Conservation (phyloP, 2,888 invertebrate species). For the Rhodophaea formosa region DNA sequence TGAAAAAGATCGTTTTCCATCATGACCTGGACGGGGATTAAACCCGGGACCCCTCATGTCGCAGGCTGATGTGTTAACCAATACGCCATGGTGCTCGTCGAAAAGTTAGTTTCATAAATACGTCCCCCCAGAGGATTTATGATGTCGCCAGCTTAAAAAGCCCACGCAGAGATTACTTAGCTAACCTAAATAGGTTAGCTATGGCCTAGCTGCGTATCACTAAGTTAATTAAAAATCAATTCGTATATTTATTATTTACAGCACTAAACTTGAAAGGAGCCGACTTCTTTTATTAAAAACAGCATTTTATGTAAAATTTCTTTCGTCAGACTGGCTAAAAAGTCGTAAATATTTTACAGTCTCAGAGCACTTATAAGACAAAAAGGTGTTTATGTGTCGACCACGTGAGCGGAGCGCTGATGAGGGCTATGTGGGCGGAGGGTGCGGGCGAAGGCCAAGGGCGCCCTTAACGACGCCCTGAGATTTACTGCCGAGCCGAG, state of each 20-base stretch:
- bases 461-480: neutral
- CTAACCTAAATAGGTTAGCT: too few species aligned
- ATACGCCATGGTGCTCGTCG: too few species aligned
- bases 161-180: too few species aligned
- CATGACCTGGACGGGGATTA: too few species aligned
- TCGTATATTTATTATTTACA: neutral
- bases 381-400: slow-evolving; percentile 10
- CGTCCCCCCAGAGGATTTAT: too few species aligned
- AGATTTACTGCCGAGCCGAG: slow-evolving; percentile 1
- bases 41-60: too few species aligned
- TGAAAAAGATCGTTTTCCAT: too few species aligned
- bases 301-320: neutral
- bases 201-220: too few species aligned
- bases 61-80: too few species aligned
- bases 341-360: slow-evolving; percentile 4
- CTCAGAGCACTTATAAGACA: neutral
- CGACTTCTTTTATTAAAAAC: neutral
- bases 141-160: too few species aligned
- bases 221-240: too few species aligned
- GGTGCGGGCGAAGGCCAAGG: slow-evolving; percentile 15
- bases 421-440: slow-evolving; percentile 3
- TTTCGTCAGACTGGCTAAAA: neutral
- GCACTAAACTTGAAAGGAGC: neutral
- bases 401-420: slow-evolving; percentile 4
- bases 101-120: too few species aligned